These are phyloP conservation scores for Acronicta leporina DNA, from an alignment of 2,888 invertebrate species.

Conservation along the genomic window DNA sequence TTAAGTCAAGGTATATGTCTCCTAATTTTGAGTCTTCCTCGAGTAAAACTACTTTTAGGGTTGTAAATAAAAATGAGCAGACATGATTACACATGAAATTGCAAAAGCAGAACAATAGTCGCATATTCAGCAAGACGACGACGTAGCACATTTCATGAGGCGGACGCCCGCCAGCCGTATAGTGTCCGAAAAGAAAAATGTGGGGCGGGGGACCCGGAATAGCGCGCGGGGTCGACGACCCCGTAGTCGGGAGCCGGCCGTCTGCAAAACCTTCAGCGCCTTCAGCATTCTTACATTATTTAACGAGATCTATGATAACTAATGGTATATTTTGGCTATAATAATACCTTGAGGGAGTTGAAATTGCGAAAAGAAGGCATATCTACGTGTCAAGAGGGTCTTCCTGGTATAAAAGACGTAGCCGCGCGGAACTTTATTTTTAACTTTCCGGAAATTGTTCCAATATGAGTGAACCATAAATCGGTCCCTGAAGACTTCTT, in stretches of 20 bases:
- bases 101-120: slow-evolving; percentile 82
- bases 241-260: slow-evolving; percentile 64
- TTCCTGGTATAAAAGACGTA: slow-evolving; percentile 45
- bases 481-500: slow-evolving; percentile 75
- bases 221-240: slow-evolving; percentile 79
- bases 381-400: slow-evolving; percentile 24
- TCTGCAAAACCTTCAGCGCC: slow-evolving; percentile 70
- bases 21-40: slow-evolving; percentile 17
- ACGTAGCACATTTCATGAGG: slow-evolving; percentile 79
- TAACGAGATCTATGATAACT: slow-evolving; percentile 75
- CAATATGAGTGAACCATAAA: slow-evolving; percentile 72
- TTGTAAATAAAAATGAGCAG: slow-evolving; percentile 57
- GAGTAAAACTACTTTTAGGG: slow-evolving; percentile 22
- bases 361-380: slow-evolving; percentile 54
- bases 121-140: slow-evolving; percentile 80
- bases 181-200: slow-evolving; percentile 87
- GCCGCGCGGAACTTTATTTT: slow-evolving; percentile 63
- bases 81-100: slow-evolving; percentile 82
- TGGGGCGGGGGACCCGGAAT: slow-evolving; percentile 76
- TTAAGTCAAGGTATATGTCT: slow-evolving; percentile 16
- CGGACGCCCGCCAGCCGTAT: slow-evolving; percentile 71
- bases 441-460: slow-evolving; percentile 60
- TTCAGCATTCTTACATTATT: slow-evolving; percentile 76
- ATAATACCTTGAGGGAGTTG: slow-evolving; percentile 61
- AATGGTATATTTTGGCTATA: slow-evolving; percentile 67